phyloP scores from a whole-genome alignment of 2,113 vertebrate genomes.

The Carassius auratus region DNA sequence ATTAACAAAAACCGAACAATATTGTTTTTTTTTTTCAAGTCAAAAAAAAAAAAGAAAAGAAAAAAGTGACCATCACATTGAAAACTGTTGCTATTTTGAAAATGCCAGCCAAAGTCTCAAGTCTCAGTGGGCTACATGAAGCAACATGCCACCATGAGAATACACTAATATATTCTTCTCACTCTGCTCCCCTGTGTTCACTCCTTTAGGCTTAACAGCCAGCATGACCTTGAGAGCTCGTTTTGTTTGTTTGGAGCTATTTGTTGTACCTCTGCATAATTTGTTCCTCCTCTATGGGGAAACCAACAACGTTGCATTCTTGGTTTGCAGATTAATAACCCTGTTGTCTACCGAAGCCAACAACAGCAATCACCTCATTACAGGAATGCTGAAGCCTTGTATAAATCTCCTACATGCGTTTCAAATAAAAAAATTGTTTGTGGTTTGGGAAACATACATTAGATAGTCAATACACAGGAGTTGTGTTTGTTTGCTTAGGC shows the following conservation, averaged over 20 bases:
- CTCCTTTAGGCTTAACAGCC: constrained; percentile 31
- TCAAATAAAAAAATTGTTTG: constrained; percentile 26
- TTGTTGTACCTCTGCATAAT: constrained; percentile 42
- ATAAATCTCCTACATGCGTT: constrained; percentile 24
- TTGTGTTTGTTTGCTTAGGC: neutral
- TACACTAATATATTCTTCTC: constrained; percentile 39
- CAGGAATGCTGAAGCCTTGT: constrained; percentile 7
- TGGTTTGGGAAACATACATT: constrained; percentile 1
- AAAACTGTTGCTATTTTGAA: neutral
- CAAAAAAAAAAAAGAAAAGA: too few species aligned
- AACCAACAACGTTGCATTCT: constrained; percentile 22
- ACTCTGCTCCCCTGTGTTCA: constrained; percentile 22
- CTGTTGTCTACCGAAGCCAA: constrained; percentile 23
- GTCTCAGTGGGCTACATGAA: neutral
- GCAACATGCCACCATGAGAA: constrained; percentile 39
- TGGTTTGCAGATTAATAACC: constrained; percentile 37
- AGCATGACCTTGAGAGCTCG: constrained; percentile 35
- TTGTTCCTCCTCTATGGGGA: constrained; percentile 22
- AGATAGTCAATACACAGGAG: neutral
- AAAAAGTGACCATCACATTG: too few species aligned
- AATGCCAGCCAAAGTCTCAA: neutral
- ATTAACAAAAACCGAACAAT: neutral
- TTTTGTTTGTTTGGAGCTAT: constrained; percentile 44
- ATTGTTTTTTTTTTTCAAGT: too few species aligned
- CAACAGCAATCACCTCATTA: constrained; percentile 22